These are phyloP conservation scores for Euphonia xanthogaster DNA, from an alignment of 2,797 vertebrate species.

Conservation along the genomic window DNA sequence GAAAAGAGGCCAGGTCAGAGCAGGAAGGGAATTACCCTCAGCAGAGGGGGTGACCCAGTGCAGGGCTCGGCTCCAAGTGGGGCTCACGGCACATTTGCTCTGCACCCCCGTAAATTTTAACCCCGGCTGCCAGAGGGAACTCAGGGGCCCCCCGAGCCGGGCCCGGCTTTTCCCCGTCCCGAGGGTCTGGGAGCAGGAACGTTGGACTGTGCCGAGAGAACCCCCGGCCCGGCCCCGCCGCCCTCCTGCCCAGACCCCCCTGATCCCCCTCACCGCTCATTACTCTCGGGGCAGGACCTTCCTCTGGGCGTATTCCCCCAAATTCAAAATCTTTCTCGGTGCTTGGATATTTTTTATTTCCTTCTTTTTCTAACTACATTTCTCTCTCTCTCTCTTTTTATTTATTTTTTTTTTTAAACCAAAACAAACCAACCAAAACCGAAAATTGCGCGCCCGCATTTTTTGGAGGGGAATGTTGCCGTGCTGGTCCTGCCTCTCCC, in stretches of 20 bases:
- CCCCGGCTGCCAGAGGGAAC: neutral
- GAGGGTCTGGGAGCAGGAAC: neutral
- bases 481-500: neutral
- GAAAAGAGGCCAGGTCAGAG: neutral
- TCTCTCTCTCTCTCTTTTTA: accelerated
- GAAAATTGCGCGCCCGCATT: neutral
- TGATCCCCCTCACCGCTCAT: neutral
- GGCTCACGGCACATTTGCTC: neutral
- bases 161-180: neutral
- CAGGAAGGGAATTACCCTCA: neutral
- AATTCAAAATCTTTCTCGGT: neutral
- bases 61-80: neutral
- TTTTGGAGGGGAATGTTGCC: neutral
- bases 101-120: neutral
- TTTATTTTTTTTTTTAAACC: too few relatives aligned
- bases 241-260: neutral
- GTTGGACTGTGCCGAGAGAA: neutral
- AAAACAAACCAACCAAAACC: neutral
- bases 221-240: neutral
- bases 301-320: neutral
- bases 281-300: neutral
- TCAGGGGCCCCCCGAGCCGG: neutral
- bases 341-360: neutral
- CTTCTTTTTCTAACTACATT: accelerated
- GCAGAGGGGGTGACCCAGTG: neutral